Evolutionary conservation across 2,888 invertebrate species (phyloP).

Genomic region (Eugnorisma glareosa): DNA sequence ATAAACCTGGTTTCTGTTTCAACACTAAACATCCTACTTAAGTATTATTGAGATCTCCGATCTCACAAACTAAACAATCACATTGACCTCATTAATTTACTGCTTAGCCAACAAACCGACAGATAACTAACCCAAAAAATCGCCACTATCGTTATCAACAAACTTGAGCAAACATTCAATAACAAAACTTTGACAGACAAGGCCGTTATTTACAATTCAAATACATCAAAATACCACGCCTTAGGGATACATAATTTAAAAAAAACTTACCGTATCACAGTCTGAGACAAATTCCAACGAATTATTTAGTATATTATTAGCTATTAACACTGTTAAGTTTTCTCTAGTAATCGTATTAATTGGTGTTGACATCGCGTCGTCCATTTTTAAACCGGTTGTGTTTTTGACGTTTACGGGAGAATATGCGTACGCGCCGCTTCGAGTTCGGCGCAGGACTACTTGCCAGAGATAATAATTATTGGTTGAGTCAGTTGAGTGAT

Average conservation of each 20-base stretch:
- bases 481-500: too few relatives aligned
- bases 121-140: not conserved
- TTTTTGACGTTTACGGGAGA: not conserved
- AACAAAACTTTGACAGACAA: constrained; percentile 26
- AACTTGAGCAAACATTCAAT: not conserved
- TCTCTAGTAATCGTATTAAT: constrained; percentile 80
- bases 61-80: not conserved
- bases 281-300: constrained; percentile 80
- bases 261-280: constrained; percentile 72
- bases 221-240: not conserved
- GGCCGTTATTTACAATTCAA: constrained; percentile 39
- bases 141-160: constrained; percentile 10
- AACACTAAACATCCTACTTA: not conserved
- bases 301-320: constrained; percentile 80
- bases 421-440: constrained; percentile 32
- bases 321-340: constrained; percentile 77
- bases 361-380: constrained; percentile 77
- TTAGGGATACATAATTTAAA: not conserved
- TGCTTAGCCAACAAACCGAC: not conserved
- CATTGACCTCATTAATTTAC: not conserved
- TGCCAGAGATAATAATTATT: constrained; percentile 31
- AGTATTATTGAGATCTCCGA: not conserved
- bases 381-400: constrained; percentile 70
- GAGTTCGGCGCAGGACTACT: constrained; percentile 19
- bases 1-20: not conserved